Evolutionary conservation across 2,888 invertebrate genomes (phyloP), one percentile per base, ranked within the genome.

Genomic region (Julus scanicus): DNA sequence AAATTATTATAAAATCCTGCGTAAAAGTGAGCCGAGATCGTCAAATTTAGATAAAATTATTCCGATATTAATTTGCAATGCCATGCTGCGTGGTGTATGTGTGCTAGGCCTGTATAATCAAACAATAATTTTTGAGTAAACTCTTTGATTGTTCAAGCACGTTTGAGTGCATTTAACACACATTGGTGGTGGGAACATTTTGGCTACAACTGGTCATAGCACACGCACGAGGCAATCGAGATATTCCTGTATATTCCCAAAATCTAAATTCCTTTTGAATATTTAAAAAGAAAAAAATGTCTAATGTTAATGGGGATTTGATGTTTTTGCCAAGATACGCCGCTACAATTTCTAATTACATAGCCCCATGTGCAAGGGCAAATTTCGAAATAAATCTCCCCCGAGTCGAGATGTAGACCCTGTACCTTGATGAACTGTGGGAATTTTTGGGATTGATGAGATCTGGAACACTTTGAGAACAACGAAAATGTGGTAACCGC

Each of bases 381-480:
- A 44, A 44, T 44, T 44, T 5, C 44, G 20, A 63, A 17, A 71
- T 71, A 71, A 71, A 71, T 71, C 71, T 71, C 11, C 9, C 71
- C 2, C 6, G 71, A 6, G 20, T 71, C 71, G 11, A 71, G 29
- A 71, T 71, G 20, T 8, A 44, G 6, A 20, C 20, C 63, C 9
- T 53, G 53, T 53, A 71, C 71, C 29, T 29, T 20, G 71, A 29
- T 71, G 29, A 71, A 71, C 71, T n/a, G 29, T 71, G 71, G 71
- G 71, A 71, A 71, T 71, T 71, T 71, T 20, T 29, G 8, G 71
- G 71, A 71, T 71, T 71, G 71, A 71, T 71, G 71, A 71, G 71
- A 71, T 71, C 71, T 71, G 71, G 71, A 71, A 71, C 29, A 71
- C 71, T 71, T 71, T 20, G 71, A 71, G 20, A 71, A 71, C 71